Evolutionary conservation across 2,113 vertebrate genomes (phyloP), one percentile per base, ranked within the genome.

Genomic region (Nothocercus nigrocapillus): DNA sequence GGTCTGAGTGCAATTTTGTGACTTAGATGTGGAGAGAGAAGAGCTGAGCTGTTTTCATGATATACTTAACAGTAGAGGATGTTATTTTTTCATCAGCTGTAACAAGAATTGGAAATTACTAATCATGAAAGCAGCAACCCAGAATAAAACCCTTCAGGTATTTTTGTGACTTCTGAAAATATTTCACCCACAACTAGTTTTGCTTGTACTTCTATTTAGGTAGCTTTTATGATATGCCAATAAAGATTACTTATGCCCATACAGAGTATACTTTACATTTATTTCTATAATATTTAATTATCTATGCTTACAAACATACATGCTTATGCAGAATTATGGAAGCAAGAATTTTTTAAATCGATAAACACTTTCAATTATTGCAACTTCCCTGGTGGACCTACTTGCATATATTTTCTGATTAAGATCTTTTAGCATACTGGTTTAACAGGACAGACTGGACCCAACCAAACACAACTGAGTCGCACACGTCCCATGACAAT

Each of bases 371-470:
- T 11, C 22, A 83, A 5, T 45, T 32, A 53, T 5, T 70, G 16
- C 44, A 90, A 84, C 34, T 72, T 85, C 18, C 70, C 82, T 2
- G 6, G 38, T 64, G 58, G 89, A 63, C 30, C 18, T 25, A 64
- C 44, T 30, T 40, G 5, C 1, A 2, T 74, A 80, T 79, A 82
- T 94, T 13, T 20, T 47, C 7, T 40, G 19, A 40, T 58, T 58
- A 79, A 68, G 38, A 7, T 38, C 79, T 40, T 49, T 76, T 40
- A 79, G 27, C 72, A 69, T 56, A 89, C 79, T 28, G 10, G 72
- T 93, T 93, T 85, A 81, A 85, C 84, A 69, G 49, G 91, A 91
- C 54, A 92, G 92, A 93, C 91, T 34, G 32, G 89, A 82, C 14
- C 61, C 21, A 51, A 59, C 1, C 40, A 78, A 51, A 63, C 16